Percentiles rank a stretch among this genome's conserved stretches.
These are phyloP conservation scores for Narcine bancroftii DNA, from an alignment of 2,113 vertebrate genomes.

Conservation along the genomic window DNA sequence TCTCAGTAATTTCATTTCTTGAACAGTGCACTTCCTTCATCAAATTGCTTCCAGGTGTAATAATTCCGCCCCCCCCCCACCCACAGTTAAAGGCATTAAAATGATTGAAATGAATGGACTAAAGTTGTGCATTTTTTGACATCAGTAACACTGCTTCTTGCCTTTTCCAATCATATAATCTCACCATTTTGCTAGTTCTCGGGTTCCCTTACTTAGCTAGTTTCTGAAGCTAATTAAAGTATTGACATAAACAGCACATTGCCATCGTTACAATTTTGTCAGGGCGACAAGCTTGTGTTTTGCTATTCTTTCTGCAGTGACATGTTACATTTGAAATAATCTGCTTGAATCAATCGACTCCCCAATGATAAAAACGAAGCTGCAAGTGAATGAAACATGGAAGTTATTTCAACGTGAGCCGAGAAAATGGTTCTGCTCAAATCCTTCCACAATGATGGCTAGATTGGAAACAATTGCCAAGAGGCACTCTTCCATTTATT, in stretches of 20 bases:
- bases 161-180: too few species aligned
- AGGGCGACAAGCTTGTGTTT: conserved; percentile 13
- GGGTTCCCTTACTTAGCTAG: too few species aligned
- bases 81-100: too few species aligned
- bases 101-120: too few species aligned
- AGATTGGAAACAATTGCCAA: background rate
- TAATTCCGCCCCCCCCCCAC: too few species aligned
- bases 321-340: background rate
- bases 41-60: too few species aligned
- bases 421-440: background rate
- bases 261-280: background rate
- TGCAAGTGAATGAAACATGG: background rate
- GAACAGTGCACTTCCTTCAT: too few species aligned
- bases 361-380: background rate
- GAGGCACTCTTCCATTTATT: background rate
- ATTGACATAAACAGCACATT: background rate
- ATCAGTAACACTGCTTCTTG: too few species aligned
- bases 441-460: background rate
- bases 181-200: too few species aligned
- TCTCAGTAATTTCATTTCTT: too few species aligned
- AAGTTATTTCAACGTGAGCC: background rate
- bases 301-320: background rate
- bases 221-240: background rate
- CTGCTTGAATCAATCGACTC: background rate
- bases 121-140: too few species aligned